These are phyloP conservation scores for Atta colombica DNA, from an alignment of 1,140 invertebrate genomes.

Conservation along the genomic window DNA sequence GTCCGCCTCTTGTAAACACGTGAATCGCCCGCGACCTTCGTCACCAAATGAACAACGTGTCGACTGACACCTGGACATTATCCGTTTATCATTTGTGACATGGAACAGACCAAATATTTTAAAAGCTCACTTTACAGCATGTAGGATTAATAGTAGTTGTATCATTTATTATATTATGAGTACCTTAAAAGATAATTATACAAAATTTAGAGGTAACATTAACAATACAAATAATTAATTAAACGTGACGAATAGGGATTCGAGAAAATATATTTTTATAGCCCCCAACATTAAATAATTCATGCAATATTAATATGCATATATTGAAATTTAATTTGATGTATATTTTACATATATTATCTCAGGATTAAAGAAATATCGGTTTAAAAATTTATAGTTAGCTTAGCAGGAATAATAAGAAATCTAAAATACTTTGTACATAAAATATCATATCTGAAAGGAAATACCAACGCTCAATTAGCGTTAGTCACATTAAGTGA, in stretches of 20 bases:
- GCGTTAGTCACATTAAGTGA: not conserved
- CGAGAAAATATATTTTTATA: not conserved
- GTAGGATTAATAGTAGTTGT: not conserved
- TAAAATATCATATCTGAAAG: not conserved
- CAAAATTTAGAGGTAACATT: not conserved
- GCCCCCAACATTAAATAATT: not conserved
- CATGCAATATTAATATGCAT: not conserved
- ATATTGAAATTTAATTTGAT: not conserved
- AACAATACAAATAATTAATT: not conserved
- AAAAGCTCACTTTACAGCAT: not conserved
- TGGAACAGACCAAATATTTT: conserved; percentile 22
- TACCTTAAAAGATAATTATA: not conserved
- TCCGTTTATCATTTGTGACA: conserved; percentile 23
- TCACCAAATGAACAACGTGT: conserved; percentile 39
- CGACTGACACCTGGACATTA: conserved; percentile 15
- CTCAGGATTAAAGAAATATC: not conserved
- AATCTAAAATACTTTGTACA: not conserved
- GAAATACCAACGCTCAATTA: not conserved
- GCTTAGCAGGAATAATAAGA: not conserved
- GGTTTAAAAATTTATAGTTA: not conserved
- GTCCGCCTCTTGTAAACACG: conserved; percentile 33
- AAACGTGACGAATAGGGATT: not conserved
- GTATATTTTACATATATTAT: not conserved
- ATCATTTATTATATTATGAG: not conserved
- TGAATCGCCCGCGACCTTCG: conserved; percentile 43